These are phyloP conservation scores for Argopecten irradians DNA, from an alignment of 1,140 invertebrate genomes.

Conservation along the genomic window DNA sequence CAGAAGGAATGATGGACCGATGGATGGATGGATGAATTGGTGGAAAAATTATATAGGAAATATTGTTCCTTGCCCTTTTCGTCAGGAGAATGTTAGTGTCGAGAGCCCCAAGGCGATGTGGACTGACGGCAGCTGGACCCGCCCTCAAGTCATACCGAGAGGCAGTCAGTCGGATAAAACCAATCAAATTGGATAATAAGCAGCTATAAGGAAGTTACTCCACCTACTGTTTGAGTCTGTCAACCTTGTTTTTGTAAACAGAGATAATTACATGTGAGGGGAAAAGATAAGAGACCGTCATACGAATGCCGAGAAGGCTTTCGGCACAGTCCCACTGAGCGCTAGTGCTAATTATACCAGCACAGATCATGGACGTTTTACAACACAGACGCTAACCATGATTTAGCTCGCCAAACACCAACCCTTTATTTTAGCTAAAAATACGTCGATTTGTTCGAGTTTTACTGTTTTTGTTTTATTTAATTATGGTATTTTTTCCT, in stretches of 20 bases:
- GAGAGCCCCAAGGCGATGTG: neutral
- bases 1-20: neutral
- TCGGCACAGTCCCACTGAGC: neutral
- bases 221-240: conserved; percentile 15
- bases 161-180: neutral
- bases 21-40: too few relatives aligned
- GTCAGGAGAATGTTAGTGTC: neutral
- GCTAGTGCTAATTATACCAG: neutral
- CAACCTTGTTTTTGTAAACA: conserved; percentile 22
- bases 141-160: conserved; percentile 1
- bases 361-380: neutral
- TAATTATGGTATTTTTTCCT: conserved; percentile 17
- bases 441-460: conserved; percentile 5
- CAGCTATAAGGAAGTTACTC: neutral
- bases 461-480: conserved; percentile 13
- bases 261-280: conserved; percentile 14
- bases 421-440: conserved; percentile 12
- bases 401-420: neutral
- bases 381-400: neutral
- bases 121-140: neutral
- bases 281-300: conserved; percentile 14
- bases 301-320: neutral
- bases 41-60: too few relatives aligned
- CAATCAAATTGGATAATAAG: conserved; percentile 23
- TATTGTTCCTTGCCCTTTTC: neutral